Percentiles rank a stretch among this genome's conserved stretches.
phyloP scores from a whole-genome alignment of 2,797 vertebrate species.

The Gobio occitaniae region DNA sequence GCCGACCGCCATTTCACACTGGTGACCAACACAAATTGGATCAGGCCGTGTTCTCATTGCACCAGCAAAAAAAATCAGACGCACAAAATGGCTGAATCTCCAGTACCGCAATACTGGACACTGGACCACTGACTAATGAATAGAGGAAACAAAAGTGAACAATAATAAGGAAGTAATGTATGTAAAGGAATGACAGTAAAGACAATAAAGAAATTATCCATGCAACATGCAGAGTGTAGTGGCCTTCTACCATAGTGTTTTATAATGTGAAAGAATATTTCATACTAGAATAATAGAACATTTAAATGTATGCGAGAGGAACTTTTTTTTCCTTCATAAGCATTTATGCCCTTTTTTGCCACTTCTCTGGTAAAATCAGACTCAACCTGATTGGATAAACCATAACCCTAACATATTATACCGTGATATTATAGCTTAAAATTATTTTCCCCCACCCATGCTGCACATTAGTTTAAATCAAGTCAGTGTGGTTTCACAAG shows the following conservation, averaged over 20 bases:
- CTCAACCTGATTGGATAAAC: not conserved
- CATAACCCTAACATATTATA: not conserved
- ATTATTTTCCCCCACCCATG: not conserved
- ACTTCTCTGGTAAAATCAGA: not conserved
- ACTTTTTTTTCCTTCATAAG: not conserved
- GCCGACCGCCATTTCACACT: constrained; percentile 80
- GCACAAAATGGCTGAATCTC: constrained; percentile 64
- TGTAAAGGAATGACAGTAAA: not conserved
- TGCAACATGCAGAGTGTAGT: not conserved
- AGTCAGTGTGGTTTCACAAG: not conserved
- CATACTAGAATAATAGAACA: not conserved
- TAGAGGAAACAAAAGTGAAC: constrained; percentile 11
- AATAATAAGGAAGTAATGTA: not conserved
- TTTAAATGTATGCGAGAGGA: not conserved
- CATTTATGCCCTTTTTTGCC: not conserved
- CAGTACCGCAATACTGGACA: constrained; percentile 44
- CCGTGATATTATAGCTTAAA: not conserved
- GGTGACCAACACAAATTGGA: constrained; percentile 85
- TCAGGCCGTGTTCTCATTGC: constrained; percentile 82
- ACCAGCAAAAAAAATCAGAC: constrained; percentile 74
- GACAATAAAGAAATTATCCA: not conserved
- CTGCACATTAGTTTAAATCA: not conserved
- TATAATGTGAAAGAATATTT: constrained; percentile 2
- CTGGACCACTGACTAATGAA: constrained; percentile 18
- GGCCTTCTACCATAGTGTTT: not conserved